Base-by-base conservation (phyloP, 2,797 vertebrate species). In the Gymnothorax reevesii region DNA sequence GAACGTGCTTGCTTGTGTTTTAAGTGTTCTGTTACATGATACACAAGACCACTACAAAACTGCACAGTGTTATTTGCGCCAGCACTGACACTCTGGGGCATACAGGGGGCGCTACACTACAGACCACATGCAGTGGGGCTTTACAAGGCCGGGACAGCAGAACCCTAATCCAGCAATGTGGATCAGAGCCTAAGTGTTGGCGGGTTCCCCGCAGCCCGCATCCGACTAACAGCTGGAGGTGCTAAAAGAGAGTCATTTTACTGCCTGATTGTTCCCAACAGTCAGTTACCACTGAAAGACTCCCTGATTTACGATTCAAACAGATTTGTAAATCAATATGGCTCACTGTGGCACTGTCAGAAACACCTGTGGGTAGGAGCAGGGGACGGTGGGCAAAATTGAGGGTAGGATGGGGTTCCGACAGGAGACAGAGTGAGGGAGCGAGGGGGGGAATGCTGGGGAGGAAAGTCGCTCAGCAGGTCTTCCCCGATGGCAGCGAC, bases 281-380 rank as follows among this genome's bases (percentile, higher is more conserved):
- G 85, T 88, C 82, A 73, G 85, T 88, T 86, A 87, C 86, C 59
- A 86, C 54, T n/a, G 77, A 92, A 87, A 90, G 90, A 91, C 86
- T 83, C 69, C 86, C 69, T 94, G 94, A 95, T 94, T 94, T 94
- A 94, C 94, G 92, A 91, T 92, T 93, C 91, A 91, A 93, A 93
- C 92, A 91, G 89, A 93, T 94, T 91, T 92, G 88, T 89, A 94
- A 94, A 94, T 91, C 92, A 94, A 91, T 89, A 88, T 62, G 88
- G 88, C 88, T 42, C 88, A 92, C 90, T 91, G 89, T 86, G 94
- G 93, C 93, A 86, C 88, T 93, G 93, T 91, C 89, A 89, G 94
- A 94, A 94, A 95, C 95, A 93, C 90, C 88, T 91, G 93, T 92
- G 93, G 92, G 94, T 93, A 90, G 54, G 10, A 33, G n/a, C n/a